Evolutionary conservation across 2,797 vertebrate genomes (phyloP).

Genomic region (Gymnodraco acuticeps): DNA sequence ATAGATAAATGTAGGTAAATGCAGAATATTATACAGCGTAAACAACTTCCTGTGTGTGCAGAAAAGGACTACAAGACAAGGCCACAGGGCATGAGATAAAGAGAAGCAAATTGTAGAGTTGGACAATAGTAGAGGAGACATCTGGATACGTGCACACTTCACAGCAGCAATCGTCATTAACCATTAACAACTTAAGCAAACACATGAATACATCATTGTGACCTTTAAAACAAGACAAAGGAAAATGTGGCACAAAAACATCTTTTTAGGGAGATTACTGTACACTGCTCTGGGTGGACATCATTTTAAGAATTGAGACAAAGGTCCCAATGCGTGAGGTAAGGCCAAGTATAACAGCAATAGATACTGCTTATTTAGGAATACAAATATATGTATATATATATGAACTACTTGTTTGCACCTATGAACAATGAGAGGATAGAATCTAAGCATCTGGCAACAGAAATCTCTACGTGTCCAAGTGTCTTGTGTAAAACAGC

Average conservation of each 20-base stretch:
- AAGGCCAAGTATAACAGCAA: slow-evolving; percentile 21
- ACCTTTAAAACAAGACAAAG: slow-evolving; percentile 14
- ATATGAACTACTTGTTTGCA: neutral
- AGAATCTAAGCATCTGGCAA: no score
- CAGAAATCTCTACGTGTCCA: no score
- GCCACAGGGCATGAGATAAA: neutral
- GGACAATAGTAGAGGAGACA: neutral
- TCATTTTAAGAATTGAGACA: neutral
- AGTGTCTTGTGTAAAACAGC: neutral
- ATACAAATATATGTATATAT: neutral
- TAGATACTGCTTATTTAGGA: neutral
- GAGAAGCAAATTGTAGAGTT: neutral
- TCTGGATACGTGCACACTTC: slow-evolving; percentile 26
- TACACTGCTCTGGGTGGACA: neutral
- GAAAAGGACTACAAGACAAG: neutral
- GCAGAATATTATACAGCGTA: neutral
- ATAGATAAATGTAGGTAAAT: neutral
- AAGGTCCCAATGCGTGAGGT: neutral
- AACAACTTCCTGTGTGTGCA: neutral
- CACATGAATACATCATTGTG: slow-evolving; percentile 9
- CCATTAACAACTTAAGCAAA: slow-evolving; percentile 16
- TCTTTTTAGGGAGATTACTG: neutral
- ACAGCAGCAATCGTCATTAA: slow-evolving; percentile 36
- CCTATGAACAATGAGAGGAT: no score
- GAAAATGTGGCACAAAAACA: slow-evolving; percentile 9